These are phyloP conservation scores for Trachops cirrhosus DNA, from an alignment of 2,797 vertebrate species.

Conservation along the genomic window DNA sequence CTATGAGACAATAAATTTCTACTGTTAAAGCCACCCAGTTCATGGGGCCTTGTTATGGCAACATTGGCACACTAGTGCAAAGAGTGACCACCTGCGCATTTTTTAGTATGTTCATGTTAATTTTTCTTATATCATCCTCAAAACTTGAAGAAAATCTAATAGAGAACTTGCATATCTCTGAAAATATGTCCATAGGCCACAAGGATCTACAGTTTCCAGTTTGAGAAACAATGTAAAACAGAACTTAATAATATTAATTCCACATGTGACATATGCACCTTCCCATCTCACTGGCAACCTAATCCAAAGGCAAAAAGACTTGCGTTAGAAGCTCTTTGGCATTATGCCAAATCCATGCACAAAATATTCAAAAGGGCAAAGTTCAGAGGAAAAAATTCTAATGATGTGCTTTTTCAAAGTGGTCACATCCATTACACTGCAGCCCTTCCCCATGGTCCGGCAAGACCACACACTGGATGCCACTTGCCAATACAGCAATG, in stretches of 20 bases:
- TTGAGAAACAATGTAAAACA: constrained; percentile 51
- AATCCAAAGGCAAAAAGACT: constrained; percentile 47
- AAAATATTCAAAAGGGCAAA: constrained; percentile 41
- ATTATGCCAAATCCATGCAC: not conserved
- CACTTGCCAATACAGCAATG: not conserved
- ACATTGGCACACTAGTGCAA: not conserved
- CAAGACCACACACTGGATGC: constrained; percentile 60
- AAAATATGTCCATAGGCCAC: constrained; percentile 23
- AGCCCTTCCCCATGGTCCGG: not conserved
- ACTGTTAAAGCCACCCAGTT: not conserved
- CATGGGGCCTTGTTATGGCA: not conserved
- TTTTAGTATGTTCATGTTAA: not conserved
- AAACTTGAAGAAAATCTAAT: not conserved
- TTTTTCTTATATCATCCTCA: not conserved
- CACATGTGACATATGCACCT: constrained; percentile 41
- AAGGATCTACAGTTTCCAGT: constrained; percentile 52
- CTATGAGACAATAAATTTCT: not conserved
- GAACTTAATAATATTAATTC: constrained; percentile 48
- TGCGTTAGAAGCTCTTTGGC: constrained; percentile 35
- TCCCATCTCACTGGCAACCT: constrained; percentile 5
- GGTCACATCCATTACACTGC: not conserved
- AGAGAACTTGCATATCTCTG: not conserved
- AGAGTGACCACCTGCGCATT: not conserved
- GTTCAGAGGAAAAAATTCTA: constrained; percentile 37
- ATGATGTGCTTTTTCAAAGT: constrained; percentile 45